Evolutionary conservation across 1,140 invertebrate genomes (phyloP), one percentile per base, ranked within the genome.

Genomic region (Cardiocondyla obscurior): DNA sequence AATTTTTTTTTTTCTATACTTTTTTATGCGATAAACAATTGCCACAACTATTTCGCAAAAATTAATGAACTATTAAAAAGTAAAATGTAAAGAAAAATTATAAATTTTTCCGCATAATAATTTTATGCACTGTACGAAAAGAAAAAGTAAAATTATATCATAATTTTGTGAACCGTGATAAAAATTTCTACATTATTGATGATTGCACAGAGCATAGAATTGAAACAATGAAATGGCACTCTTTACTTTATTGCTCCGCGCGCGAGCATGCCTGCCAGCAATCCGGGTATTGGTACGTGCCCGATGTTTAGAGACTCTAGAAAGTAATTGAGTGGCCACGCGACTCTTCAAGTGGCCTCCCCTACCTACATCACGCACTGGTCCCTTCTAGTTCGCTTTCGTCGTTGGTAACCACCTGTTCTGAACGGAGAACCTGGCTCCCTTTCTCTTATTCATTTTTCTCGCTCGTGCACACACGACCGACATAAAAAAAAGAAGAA

Each of bases 271-370:
- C 39, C 33, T 10, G 28, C 85, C 81, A 86, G 70, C 64, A 53
- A 58, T 83, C 69, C 62, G 82, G 67, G 84, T 82, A 86, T 86
- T 73, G 87, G 58, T 72, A 86, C 77, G 83, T 85, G 83, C 44
- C 51, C 53, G 86, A 84, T 87, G 86, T 88, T 88, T 88, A 77
- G 84, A 85, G 84, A 83, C 90, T 87, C 89, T 90, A 91, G 90
- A 90, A 92, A 92, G 91, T 93, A 93, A 93, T 93, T 91, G 92
- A 93, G 90, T 90, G 91, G 92, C 90, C 92, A 93, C 92, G 93
- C 92, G 93, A 94, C 93, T 93, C 92, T 92, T 93, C 86, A 89
- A 92, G 92, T 92, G 90, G 85, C 88, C 88, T 81, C 83, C 86
- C 85, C 89, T 88, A 85, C 76, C 83, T 81, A 84, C 69, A 60